Percentiles rank a stretch among this genome's conserved stretches.
These are phyloP conservation scores for Megaptera novaeangliae DNA, from an alignment of 2,113 vertebrate species.

Conservation along the genomic window DNA sequence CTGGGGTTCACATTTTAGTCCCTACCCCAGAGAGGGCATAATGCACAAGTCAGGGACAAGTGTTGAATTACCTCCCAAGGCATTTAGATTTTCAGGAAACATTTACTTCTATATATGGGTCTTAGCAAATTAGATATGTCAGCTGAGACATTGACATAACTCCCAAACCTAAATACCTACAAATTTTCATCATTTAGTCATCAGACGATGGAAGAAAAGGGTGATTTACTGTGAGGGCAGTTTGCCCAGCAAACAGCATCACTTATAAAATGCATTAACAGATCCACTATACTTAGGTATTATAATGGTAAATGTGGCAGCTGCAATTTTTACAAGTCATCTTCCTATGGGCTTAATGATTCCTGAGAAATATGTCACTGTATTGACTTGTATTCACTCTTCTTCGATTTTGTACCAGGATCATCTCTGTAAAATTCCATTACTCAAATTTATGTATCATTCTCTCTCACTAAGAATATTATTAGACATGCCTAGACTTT, in stretches of 20 bases:
- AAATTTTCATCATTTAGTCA: background rate
- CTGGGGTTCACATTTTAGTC: background rate
- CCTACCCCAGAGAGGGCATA: background rate
- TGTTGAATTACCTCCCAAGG: accelerated
- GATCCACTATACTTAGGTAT: background rate
- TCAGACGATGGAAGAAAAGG: background rate
- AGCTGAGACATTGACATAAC: background rate
- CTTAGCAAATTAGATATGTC: background rate
- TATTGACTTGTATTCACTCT: background rate
- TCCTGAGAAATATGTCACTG: background rate
- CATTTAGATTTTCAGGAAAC: background rate
- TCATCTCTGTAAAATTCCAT: background rate
- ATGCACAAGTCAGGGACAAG: accelerated
- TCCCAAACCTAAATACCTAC: background rate
- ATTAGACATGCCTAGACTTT: background rate
- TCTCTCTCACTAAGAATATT: background rate
- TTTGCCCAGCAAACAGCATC: background rate
- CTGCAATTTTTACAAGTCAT: background rate
- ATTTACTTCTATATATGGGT: background rate
- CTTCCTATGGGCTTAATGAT: background rate
- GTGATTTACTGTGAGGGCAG: background rate
- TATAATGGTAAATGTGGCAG: background rate
- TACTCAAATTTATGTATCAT: background rate
- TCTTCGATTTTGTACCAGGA: background rate
- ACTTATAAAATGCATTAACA: background rate